These are phyloP conservation scores for Pediacus dermestoides DNA, from an alignment of 2,888 invertebrate genomes.

Conservation along the genomic window DNA sequence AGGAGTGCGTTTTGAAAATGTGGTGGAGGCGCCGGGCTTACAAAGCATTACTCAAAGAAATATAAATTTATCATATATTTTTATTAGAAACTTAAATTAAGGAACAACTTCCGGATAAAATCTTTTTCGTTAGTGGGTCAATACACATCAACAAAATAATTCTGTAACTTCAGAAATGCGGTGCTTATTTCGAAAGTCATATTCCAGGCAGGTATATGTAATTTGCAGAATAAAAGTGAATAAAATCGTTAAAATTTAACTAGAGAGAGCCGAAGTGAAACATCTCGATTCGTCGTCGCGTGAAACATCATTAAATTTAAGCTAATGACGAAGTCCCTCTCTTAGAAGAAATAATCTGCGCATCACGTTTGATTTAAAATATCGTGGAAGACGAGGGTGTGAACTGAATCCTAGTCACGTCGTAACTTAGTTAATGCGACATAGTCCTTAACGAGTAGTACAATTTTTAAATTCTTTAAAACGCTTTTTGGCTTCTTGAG, in stretches of 20 bases:
- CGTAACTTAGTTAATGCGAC: conserved; percentile 7
- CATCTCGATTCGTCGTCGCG: conserved; percentile 38
- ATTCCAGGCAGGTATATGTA: too few relatives aligned
- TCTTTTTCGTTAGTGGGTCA: too few relatives aligned
- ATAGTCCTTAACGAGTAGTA: conserved; percentile 46
- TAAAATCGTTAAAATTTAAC: conserved; percentile 41
- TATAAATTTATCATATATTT: too few relatives aligned
- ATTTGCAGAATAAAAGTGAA: too few relatives aligned
- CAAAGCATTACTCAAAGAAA: too few relatives aligned
- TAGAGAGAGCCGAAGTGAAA: conserved; percentile 26
- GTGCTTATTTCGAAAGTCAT: too few relatives aligned
- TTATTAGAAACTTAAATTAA: too few relatives aligned
- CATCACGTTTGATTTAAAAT: conserved; percentile 14
- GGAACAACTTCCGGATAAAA: too few relatives aligned
- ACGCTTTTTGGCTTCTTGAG: conserved; percentile 45
- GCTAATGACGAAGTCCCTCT: conserved; percentile 39
- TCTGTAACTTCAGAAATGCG: too few relatives aligned
- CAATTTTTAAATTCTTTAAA: conserved; percentile 48
- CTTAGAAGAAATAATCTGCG: conserved; percentile 19
- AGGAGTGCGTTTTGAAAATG: too few relatives aligned
- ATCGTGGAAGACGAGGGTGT: neutral
- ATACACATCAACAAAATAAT: too few relatives aligned
- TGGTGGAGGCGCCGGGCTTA: too few relatives aligned
- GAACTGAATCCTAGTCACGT: conserved; percentile 1
- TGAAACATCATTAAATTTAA: conserved; percentile 43